Percentiles rank a stretch among this genome's conserved stretches.
Evolutionary conservation across 2,888 invertebrate species (phyloP).

Genomic region (Cybosia mesomella): DNA sequence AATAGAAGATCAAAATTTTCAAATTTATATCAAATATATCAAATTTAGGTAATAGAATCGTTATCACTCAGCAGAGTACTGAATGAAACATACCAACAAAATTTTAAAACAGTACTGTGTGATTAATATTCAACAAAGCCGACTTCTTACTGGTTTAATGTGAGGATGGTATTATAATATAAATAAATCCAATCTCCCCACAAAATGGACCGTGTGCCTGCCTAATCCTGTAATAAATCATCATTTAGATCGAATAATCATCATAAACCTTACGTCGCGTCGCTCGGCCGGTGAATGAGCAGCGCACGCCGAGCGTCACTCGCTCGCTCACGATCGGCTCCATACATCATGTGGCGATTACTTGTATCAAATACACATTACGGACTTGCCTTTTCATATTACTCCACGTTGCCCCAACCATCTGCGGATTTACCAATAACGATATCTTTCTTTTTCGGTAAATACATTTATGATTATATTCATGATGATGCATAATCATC

Average conservation of each 20-base stretch:
- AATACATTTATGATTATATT: conserved; percentile 73
- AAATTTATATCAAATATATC: too few relatives aligned
- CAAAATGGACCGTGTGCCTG: conserved; percentile 78
- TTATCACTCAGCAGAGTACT: background rate
- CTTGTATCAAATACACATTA: conserved; percentile 86
- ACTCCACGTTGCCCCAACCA: conserved; percentile 62
- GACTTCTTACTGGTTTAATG: conserved; percentile 73
- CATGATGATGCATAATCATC: conserved; percentile 32
- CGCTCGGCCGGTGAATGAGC: conserved; percentile 58
- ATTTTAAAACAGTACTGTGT: conserved; percentile 49
- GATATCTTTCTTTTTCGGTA: conserved; percentile 69
- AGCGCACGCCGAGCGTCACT: conserved; percentile 46
- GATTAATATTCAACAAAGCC: conserved; percentile 69
- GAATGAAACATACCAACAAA: background rate
- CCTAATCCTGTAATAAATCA: conserved; percentile 85
- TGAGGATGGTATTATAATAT: conserved; percentile 73
- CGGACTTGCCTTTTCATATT: conserved; percentile 73
- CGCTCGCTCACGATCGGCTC: conserved; percentile 57
- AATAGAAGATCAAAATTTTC: too few relatives aligned
- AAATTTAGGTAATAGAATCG: background rate
- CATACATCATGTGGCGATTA: conserved; percentile 84
- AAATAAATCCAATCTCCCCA: conserved; percentile 82
- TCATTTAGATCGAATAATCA: conserved; percentile 85
- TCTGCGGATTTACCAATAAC: conserved; percentile 69
- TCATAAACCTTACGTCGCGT: conserved; percentile 75